These are phyloP conservation scores for Nestor notabilis DNA, from an alignment of 2,113 vertebrate genomes.

Conservation along the genomic window DNA sequence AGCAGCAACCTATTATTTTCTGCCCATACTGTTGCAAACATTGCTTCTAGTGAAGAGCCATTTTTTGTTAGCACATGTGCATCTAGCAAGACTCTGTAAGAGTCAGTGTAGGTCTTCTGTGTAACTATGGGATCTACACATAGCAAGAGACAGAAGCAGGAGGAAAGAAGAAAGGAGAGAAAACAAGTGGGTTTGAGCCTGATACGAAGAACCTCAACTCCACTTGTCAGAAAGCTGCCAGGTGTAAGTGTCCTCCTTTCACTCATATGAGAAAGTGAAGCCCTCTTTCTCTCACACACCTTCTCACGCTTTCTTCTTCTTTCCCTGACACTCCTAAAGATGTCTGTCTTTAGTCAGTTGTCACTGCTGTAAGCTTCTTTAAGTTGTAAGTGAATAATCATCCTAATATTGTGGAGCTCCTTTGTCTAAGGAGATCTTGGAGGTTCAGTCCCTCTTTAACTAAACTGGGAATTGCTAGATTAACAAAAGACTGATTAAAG, in stretches of 20 bases:
- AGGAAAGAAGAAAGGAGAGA: background rate
- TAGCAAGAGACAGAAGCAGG: background rate
- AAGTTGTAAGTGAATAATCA: background rate
- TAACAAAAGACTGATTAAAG: background rate
- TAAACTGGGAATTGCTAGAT: background rate
- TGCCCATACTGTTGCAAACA: background rate
- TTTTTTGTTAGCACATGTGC: background rate
- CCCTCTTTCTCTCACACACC: rapidly evolving
- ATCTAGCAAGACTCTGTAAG: background rate
- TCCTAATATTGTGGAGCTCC: rapidly evolving
- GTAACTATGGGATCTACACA: background rate
- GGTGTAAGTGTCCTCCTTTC: background rate
- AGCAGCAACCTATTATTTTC: background rate
- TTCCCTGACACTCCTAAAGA: background rate
- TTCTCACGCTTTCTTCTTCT: background rate
- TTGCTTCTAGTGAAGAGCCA: background rate
- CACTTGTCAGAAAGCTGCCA: background rate
- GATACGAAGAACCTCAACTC: background rate
- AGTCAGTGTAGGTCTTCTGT: background rate
- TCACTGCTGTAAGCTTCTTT: background rate
- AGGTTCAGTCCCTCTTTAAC: background rate
- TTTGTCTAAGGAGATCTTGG: background rate
- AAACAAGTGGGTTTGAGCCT: background rate
- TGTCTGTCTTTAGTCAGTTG: background rate
- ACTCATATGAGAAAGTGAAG: background rate